A percentile compares a stretch with the other conserved stretches of the same genome.
phyloP scores from a whole-genome alignment of 2,797 vertebrate genomes.

The Parotocinclus haroldoi region DNA sequence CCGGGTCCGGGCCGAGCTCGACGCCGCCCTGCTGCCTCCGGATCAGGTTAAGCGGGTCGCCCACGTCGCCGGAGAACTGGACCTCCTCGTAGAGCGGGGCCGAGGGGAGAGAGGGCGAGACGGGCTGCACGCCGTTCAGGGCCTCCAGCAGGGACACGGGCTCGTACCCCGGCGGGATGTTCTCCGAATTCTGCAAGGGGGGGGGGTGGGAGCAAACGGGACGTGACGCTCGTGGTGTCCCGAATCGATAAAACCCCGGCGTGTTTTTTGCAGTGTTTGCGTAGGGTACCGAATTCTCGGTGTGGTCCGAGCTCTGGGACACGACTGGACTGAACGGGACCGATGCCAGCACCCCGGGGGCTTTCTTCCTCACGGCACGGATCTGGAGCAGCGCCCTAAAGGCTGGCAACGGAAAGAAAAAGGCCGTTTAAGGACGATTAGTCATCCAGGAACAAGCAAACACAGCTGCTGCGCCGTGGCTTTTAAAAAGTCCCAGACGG shows the following conservation, averaged over 20 bases:
- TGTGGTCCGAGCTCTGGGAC: constrained; percentile 93
- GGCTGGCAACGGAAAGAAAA: constrained; percentile 61
- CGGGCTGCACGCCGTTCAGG: constrained; percentile 85
- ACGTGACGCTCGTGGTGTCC: background rate
- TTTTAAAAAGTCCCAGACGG: constrained; percentile 26
- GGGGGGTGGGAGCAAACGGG: constrained; percentile 7
- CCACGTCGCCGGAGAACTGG: constrained; percentile 81
- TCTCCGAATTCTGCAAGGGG: constrained; percentile 83
- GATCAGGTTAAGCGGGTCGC: constrained; percentile 62
- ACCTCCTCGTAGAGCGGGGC: constrained; percentile 94
- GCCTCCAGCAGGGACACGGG: constrained; percentile 95
- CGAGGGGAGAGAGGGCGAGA: constrained; percentile 82
- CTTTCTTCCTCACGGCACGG: constrained; percentile 94
- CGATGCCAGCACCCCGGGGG: constrained; percentile 82
- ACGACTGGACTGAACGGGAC: constrained; percentile 95
- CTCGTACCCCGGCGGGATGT: constrained; percentile 92
- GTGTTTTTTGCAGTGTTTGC: background rate
- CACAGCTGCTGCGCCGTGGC: constrained; percentile 53
- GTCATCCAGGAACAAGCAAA: constrained; percentile 31
- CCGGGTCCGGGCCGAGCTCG: constrained; percentile 78
- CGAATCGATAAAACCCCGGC: background rate
- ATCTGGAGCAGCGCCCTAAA: constrained; percentile 98
- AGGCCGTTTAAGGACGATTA: constrained; percentile 12
- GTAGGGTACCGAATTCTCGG: constrained; percentile 84
- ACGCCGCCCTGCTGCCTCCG: constrained; percentile 74